Conservation (phyloP, 2,888 invertebrate species). For the Agonopterix arenella region DNA sequence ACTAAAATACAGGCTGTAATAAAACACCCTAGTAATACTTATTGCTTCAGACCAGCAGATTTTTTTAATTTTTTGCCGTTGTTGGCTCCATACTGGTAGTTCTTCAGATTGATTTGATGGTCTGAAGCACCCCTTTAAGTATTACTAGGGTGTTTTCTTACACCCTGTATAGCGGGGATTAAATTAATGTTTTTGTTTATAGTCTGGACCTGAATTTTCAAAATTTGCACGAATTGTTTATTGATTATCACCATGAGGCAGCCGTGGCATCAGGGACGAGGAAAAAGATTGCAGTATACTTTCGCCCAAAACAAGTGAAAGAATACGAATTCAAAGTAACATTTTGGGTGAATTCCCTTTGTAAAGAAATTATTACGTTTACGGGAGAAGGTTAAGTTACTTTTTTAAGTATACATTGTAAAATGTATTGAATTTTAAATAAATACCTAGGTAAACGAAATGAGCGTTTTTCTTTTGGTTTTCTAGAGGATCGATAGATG, state of each 20-base stretch:
- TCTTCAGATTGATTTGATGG: no score
- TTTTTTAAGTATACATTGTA: no score
- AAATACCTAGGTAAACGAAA: no score
- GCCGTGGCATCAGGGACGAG: constrained; percentile 54
- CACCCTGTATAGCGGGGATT: not conserved
- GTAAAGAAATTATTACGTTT: constrained; percentile 65
- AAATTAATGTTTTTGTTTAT: constrained; percentile 2
- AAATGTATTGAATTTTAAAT: no score
- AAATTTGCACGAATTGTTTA: constrained; percentile 65
- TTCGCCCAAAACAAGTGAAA: constrained; percentile 71
- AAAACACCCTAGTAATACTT: not conserved
- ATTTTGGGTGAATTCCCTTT: constrained; percentile 73
- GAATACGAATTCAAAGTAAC: constrained; percentile 67
- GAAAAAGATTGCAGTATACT: constrained; percentile 68
- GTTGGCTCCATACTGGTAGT: no score
- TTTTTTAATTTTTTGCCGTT: no score
- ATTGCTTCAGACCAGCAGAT: no score
- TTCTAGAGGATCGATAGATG: no score
- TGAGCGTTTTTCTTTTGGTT: no score
- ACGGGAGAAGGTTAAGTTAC: constrained; percentile 69
- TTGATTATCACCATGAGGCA: constrained; percentile 53
- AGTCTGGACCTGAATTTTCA: constrained; percentile 72
- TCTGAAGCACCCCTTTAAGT: no score
- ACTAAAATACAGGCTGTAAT: not conserved
- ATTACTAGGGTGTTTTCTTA: no score